Conservation (phyloP, 2,113 vertebrate species). For the Holacanthus passer region DNA sequence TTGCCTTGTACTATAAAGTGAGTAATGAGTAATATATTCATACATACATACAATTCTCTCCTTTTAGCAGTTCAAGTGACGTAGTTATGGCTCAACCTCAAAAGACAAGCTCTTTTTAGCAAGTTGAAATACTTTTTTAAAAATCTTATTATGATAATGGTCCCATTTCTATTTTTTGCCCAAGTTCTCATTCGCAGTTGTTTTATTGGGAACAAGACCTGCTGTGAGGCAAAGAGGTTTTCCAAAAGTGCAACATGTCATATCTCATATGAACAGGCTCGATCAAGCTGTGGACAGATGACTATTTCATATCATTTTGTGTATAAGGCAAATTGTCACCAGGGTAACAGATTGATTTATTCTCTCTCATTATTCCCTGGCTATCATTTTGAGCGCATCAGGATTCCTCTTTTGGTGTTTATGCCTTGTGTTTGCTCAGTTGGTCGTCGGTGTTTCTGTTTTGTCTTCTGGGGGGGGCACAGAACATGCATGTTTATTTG, state of each 20-base stretch:
- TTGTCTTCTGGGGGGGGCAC: background rate
- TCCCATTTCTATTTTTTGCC: background rate
- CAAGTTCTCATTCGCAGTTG: conserved; percentile 61
- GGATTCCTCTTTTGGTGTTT: conserved; percentile 10
- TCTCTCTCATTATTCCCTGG: conserved; percentile 38
- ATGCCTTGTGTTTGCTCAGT: conserved; percentile 11
- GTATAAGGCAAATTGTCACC: conserved; percentile 85
- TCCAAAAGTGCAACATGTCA: conserved; percentile 89
- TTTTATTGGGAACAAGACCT: conserved; percentile 87
- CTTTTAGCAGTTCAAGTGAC: background rate
- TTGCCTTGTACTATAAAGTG: too few relatives aligned
- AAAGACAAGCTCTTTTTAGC: conserved; percentile 10
- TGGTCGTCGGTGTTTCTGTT: background rate
- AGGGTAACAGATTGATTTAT: conserved; percentile 84
- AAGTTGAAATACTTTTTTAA: background rate
- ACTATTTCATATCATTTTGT: conserved; percentile 84
- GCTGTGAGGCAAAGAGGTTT: conserved; percentile 87
- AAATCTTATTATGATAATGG: conserved; percentile 10
- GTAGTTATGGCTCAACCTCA: background rate
- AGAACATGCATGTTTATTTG: background rate
- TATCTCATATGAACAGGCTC: conserved; percentile 82
- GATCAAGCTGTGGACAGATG: conserved; percentile 83
- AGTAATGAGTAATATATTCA: background rate
- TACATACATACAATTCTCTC: background rate
- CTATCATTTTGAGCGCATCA: conserved; percentile 33